Evolutionary conservation across 2,113 vertebrate species (phyloP), one percentile per base, ranked within the genome.

Genomic region (Larimichthys crocea): DNA sequence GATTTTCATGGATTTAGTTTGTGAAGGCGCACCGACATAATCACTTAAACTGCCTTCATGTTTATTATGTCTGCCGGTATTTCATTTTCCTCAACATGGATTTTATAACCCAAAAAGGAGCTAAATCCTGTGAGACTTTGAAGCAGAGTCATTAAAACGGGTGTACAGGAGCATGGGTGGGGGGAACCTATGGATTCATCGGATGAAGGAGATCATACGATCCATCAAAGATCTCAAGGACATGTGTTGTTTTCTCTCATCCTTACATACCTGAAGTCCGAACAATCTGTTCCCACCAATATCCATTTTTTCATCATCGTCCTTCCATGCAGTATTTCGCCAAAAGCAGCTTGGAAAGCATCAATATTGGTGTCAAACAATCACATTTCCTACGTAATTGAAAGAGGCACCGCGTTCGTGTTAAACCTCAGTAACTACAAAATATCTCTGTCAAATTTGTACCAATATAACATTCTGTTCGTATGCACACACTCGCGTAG

Each of bases 1-100:
- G 91, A 93, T 93, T 91, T 91, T 86, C 81, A 81, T 85, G 88
- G 89, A 92, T 93, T 91, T 91, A 82, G 86, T 83, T 82, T 82
- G 81, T 66, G 71, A 88, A 86, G 77, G 82, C 73, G 10, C 81
- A 70, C 50, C 20, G 24, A 76, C 86, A 88, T 90, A 93, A 92
- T 92, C 88, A 91, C 83, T 88, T 91, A 88, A 92, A 91, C 87
- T 86, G 84, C 79, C 82, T 87, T 77, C 62, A 20, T 91, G 86
- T 92, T 92, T 93, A 74, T 90, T 91, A 88, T 90, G 83, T 80
- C 72, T 86, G 85, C 86, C 57, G 62, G 79, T 85, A 76, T 90
- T 91, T 86, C 68, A 86, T 86, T 89, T 89, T 85, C 82, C 69
- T 82, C 78, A 73, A 74, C 88, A 74, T 65, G 87, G 76, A 83